Percentiles rank a stretch among this genome's conserved stretches.
These are phyloP conservation scores for Urosaurus nigricauda DNA, from an alignment of 2,797 vertebrate species.

Conservation along the genomic window DNA sequence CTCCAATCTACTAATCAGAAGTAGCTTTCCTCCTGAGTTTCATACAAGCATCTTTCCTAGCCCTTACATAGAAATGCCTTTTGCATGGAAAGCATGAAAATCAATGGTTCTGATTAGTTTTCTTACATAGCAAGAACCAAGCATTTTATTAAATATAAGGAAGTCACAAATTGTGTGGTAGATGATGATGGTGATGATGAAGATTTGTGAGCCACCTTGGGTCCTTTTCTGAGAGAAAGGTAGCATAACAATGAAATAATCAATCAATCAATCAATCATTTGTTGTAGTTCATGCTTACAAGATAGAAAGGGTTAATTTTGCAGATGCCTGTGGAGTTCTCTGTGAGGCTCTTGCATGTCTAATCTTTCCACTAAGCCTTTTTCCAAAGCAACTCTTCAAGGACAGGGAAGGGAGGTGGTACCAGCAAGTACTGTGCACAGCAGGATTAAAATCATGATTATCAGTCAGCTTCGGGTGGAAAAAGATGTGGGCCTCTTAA, in stretches of 20 bases:
- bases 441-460: constrained; percentile 54
- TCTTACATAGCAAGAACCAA: neutral
- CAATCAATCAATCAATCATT: too few species aligned
- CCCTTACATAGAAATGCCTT: neutral
- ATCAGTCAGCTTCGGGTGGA: constrained; percentile 25
- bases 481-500: constrained; percentile 45
- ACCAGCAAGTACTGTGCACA: constrained; percentile 41
- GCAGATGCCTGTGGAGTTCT: constrained; percentile 37
- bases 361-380: constrained; percentile 47
- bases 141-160: neutral
- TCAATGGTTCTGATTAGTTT: neutral
- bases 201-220: too few species aligned
- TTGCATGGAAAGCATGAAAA: neutral
- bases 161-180: neutral
- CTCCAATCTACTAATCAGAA: neutral
- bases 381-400: constrained; percentile 49
- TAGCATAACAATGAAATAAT: too few species aligned
- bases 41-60: neutral
- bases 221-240: too few species aligned
- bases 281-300: neutral
- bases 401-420: neutral
- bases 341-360: neutral
- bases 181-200: too few species aligned
- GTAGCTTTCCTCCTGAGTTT: neutral
- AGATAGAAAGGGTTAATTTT: constrained; percentile 28